Percentiles rank a stretch among this genome's conserved stretches.
These are phyloP conservation scores for Petroica traversi DNA, from an alignment of 2,113 vertebrate genomes.

Conservation along the genomic window DNA sequence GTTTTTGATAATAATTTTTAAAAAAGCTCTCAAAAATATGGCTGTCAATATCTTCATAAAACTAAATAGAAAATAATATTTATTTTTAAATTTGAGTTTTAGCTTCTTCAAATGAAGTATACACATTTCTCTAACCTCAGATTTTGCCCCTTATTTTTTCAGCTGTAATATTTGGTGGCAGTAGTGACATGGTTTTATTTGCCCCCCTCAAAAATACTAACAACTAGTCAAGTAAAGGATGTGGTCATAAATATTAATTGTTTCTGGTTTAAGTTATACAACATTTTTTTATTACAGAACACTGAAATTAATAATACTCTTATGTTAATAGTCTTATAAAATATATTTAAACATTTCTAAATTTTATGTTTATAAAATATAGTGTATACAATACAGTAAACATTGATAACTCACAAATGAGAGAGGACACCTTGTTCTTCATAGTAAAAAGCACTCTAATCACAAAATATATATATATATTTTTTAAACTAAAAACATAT, in stretches of 20 bases:
- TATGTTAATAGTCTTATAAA: background rate
- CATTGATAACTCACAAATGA: background rate
- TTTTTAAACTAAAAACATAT: background rate
- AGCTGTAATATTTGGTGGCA: background rate
- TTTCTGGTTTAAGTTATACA: background rate
- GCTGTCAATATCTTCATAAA: background rate
- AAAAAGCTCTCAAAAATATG: background rate
- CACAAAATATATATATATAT: background rate
- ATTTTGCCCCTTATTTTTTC: background rate
- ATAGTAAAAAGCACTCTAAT: background rate
- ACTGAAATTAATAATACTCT: background rate
- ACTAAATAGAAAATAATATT: background rate
- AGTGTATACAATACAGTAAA: background rate
- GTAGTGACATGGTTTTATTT: background rate
- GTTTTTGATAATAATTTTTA: background rate
- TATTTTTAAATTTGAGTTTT: background rate
- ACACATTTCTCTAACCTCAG: background rate
- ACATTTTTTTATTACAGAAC: background rate
- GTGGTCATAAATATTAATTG: background rate
- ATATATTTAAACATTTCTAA: background rate
- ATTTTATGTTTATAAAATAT: background rate
- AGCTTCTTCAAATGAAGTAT: background rate
- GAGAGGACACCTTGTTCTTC: background rate
- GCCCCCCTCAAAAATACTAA: background rate
- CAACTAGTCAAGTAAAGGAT: background rate